phyloP scores from a whole-genome alignment of 1,140 invertebrate species.

The Brachionus koreanus region DNA sequence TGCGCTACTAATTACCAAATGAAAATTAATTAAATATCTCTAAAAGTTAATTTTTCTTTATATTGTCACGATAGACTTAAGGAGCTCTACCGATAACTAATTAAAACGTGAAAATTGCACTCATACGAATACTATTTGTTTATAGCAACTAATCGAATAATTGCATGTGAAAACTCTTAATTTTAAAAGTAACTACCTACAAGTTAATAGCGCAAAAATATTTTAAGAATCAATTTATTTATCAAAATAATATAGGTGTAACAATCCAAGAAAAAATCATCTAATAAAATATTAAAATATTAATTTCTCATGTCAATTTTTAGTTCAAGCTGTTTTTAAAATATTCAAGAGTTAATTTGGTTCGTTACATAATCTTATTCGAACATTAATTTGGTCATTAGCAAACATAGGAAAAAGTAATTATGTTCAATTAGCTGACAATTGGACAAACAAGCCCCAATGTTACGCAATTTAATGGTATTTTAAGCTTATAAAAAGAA shows the following conservation, averaged over 20 bases:
- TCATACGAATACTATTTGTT: not conserved
- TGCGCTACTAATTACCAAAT: not conserved
- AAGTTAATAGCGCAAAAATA: not conserved
- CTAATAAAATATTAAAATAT: not conserved
- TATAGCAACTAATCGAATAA: not conserved
- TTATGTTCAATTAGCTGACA: not conserved
- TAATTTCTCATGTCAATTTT: not conserved
- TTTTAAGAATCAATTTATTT: not conserved
- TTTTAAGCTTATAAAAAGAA: conserved; percentile 5
- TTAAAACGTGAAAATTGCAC: not conserved
- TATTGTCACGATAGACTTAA: not conserved
- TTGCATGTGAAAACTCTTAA: not conserved
- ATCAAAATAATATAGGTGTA: not conserved
- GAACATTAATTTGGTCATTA: not conserved
- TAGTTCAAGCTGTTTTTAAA: not conserved
- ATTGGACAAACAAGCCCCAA: not conserved
- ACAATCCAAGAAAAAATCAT: not conserved
- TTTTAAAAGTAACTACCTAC: not conserved
- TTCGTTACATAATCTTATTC: not conserved
- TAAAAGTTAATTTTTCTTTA: not conserved
- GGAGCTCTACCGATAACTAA: not conserved
- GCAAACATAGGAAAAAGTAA: not conserved
- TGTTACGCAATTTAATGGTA: not conserved
- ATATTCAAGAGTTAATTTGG: not conserved
- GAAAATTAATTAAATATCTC: not conserved